Base-by-base conservation (phyloP, 2,888 invertebrate species). In the Criorhina ranunculi region DNA sequence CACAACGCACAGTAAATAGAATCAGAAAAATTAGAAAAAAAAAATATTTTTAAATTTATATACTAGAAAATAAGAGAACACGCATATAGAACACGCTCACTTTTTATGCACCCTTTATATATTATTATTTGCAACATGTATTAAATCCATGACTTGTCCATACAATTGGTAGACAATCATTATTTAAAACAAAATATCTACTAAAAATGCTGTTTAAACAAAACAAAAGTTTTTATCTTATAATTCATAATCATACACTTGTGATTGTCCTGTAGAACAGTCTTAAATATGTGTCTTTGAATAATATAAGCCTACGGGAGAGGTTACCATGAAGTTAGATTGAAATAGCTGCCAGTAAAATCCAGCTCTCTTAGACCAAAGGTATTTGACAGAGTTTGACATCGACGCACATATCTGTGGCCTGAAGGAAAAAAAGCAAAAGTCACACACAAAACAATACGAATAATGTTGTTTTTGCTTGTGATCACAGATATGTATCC, bases 1-100 rank as follows among this genome's bases (percentile, higher is more conserved):
- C 57, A 69, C 55, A 29, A 49, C 37, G 72, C 72, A 72, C 72
- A 49, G 72, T 72, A 72, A 49, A 51, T 70, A 72, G 31, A 51
- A 31, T 1, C n/a, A 12, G 31, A 7, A 33, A 46, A 37, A n/a
- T n/a, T n/a, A 31, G 3, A 64, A 49, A 11, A 5, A 46, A 15
- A 19, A 5, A n/a, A 29, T 6, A 29, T 40, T 15, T 9, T 15
- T 29, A 60, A 29, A 7, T 29, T 37, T 29, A n/a, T 40, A 11
- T n/a, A n/a, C n/a, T 37, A 49, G 37, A 51, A 40, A 17, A 11
- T 15, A 19, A 29, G 17, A 37, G 29, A 59, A 35, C 69, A 69
- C 69, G 69, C 69, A 64, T 44, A 42, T 67, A 53, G 42, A 67
- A 42, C 53, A 67, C 67, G 53, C 67, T 44, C 42, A 67, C 19